Conservation (phyloP, 2,113 vertebrate genomes). For the Lophotis ruficrista region DNA sequence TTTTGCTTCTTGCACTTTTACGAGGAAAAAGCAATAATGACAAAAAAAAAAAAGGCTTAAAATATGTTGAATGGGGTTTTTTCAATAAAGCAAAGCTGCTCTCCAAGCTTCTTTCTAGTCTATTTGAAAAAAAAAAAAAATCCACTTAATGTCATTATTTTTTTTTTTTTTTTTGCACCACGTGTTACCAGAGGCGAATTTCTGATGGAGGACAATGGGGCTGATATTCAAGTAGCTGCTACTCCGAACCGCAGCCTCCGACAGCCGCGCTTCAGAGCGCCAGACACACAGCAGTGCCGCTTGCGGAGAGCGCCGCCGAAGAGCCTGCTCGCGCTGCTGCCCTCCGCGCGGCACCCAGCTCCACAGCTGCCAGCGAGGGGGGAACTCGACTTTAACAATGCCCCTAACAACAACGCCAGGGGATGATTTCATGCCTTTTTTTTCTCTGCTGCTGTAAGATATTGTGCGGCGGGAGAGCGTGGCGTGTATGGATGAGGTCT, state of each 20-base stretch:
- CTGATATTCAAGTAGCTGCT: conserved; percentile 29
- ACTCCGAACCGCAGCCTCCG: not conserved
- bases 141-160: not conserved
- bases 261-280: not conserved
- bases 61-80: not conserved
- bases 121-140: conserved; percentile 17
- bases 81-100: not conserved
- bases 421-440: not conserved
- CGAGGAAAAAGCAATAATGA: not conserved
- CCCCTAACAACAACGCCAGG: not conserved
- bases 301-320: not conserved
- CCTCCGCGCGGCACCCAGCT: not conserved
- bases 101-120: not conserved
- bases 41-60: conserved; percentile 32
- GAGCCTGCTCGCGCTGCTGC: not conserved
- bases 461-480: not conserved
- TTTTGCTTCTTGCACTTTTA: not conserved
- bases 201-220: conserved; percentile 36
- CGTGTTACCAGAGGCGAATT: not conserved
- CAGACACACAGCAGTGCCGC: not conserved
- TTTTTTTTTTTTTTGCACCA: not conserved
- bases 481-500: not conserved
- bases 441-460: not conserved
- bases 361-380: not conserved
- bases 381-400: not conserved